These are phyloP conservation scores for Anhinga anhinga DNA, from an alignment of 2,113 vertebrate species.

Conservation along the genomic window DNA sequence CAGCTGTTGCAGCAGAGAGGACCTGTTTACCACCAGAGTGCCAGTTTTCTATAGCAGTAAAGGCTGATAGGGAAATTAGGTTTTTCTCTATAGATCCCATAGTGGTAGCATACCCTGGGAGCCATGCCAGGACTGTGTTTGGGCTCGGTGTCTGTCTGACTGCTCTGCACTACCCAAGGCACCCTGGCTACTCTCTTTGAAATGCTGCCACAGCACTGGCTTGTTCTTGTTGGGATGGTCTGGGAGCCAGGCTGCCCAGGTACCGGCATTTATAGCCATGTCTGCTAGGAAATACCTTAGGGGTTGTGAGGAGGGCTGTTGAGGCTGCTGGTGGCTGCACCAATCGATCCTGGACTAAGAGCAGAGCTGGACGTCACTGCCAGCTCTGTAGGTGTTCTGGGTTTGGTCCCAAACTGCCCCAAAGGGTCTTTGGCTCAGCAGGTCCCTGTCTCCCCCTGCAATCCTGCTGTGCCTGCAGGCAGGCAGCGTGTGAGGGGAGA, in stretches of 20 bases:
- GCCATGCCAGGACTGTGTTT: background rate
- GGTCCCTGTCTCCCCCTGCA: background rate
- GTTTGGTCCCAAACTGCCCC: background rate
- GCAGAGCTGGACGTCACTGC: background rate
- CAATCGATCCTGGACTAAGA: background rate
- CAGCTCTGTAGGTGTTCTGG: background rate
- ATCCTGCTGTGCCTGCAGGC: background rate
- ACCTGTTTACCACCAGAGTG: background rate
- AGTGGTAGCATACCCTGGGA: background rate
- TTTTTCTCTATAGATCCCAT: background rate
- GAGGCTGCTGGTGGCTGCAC: background rate
- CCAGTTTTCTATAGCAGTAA: background rate
- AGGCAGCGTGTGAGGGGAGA: fast-evolving
- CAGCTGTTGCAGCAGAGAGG: background rate
- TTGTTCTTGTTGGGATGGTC: background rate
- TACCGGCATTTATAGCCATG: background rate
- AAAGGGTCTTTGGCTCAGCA: background rate
- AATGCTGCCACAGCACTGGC: background rate
- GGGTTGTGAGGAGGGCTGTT: background rate
- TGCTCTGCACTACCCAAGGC: background rate
- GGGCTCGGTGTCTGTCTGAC: background rate
- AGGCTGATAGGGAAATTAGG: background rate
- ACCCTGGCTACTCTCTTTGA: background rate
- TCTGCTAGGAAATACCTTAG: background rate
- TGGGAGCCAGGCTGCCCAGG: background rate